These are phyloP conservation scores for Anorthoa munda DNA, from an alignment of 2,888 invertebrate species.

Conservation along the genomic window DNA sequence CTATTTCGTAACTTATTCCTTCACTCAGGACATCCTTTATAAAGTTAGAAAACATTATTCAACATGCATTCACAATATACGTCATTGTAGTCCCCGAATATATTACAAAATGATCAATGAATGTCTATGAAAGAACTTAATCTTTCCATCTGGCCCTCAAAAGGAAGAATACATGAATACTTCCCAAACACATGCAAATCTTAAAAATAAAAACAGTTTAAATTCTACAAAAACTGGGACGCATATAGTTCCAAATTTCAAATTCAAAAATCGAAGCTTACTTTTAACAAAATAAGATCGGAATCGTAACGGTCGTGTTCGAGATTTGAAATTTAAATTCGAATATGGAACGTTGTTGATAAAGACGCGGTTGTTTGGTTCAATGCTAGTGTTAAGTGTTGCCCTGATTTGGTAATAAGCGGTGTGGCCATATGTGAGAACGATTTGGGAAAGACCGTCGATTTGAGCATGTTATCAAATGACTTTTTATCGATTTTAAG, in stretches of 20 bases:
- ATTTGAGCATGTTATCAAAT: background rate
- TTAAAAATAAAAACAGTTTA: constrained; percentile 42
- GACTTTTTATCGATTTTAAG: background rate
- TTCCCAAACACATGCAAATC: constrained; percentile 32
- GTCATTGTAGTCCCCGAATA: constrained; percentile 26
- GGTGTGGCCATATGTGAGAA: constrained; percentile 35
- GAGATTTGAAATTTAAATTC: constrained; percentile 69
- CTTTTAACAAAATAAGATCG: constrained; percentile 54
- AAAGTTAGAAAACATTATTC: constrained; percentile 13
- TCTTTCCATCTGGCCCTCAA: constrained; percentile 42
- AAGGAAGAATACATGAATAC: constrained; percentile 52
- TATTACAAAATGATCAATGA: constrained; percentile 35
- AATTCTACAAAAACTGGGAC: constrained; percentile 60
- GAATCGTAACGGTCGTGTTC: constrained; percentile 50
- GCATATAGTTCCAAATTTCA: constrained; percentile 50
- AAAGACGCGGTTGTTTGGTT: constrained; percentile 56
- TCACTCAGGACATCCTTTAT: constrained; percentile 14
- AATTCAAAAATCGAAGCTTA: constrained; percentile 53
- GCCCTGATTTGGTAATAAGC: constrained; percentile 54
- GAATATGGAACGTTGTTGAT: constrained; percentile 65
- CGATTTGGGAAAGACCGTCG: background rate
- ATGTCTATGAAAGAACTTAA: constrained; percentile 5
- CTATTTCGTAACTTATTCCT: constrained; percentile 11
- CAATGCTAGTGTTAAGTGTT: constrained; percentile 55
- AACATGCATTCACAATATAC: constrained; percentile 8